Base-by-base conservation (phyloP, 2,888 invertebrate genomes). In the Ypsolopha scabrella region DNA sequence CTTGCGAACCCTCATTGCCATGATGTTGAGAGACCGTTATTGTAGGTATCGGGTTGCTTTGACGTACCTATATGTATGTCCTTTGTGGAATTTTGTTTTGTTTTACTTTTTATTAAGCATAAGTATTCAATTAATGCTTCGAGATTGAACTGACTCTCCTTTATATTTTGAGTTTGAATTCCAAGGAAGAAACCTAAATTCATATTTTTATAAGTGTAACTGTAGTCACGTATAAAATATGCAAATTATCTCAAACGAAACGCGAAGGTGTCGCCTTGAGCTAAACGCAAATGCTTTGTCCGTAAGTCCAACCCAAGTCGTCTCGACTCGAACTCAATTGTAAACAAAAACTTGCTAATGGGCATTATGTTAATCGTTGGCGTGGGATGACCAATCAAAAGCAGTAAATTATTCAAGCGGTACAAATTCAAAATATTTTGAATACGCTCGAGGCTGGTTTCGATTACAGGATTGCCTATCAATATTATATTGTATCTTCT, bases 261-360 rank as follows among this genome's bases (percentile, higher is more conserved):
- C 60, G 62, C 61, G 60, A 61, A 69, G 61, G 56, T 57, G 57
- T 56, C 55, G 64, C 70, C 64, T 53, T 53, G 53, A 59, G 71
- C 59, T 54, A 61, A 61, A 65, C 57, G 61, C 67, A 60, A 64
- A 62, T 60, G 60, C 61, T 67, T 64, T 52, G 67, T 62, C 60
- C 61, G 62, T 65, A 24, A 24, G 24, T 24, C 24, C 24, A 24
- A 45, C 45, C 4, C n/a, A 24, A n/a, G 13, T 43, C 8, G 9
- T 43, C 33, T 65, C 11, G 41, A 41, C 39, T 68, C 63, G 62
- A 65, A 70, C 65, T 68, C 61, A 65, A 64, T 62, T 63, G 71
- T 70, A 77, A 79, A 78, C 75, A 80, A 82, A 80, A 80, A 78
- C 75, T 75, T 72, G 71, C 72, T 75, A 79, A 79, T 78, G 73